Evolutionary conservation across 37 sponge, comb jelly and placozoan genomes (phyloP).

Genomic region (Amphimedon queenslandica): DNA sequence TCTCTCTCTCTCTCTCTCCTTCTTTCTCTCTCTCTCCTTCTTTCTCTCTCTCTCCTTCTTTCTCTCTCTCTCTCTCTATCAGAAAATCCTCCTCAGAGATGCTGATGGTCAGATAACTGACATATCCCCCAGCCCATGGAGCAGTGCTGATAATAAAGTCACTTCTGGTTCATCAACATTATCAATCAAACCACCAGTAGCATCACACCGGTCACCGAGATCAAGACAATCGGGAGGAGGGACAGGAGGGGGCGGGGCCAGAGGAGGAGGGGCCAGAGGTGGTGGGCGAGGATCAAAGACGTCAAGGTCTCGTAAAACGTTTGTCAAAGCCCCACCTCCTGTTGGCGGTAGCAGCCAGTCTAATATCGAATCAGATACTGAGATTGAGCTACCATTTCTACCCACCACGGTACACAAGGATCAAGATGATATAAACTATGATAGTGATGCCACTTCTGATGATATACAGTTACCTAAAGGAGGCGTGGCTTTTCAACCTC

Average conservation of each 20-base stretch:
- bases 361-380: neutral
- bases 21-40: constrained; percentile 12
- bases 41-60: neutral
- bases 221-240: neutral
- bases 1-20: constrained; percentile 7
- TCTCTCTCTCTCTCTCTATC: neutral
- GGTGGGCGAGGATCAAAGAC: neutral
- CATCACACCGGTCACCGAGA: neutral
- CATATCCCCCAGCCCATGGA: neutral
- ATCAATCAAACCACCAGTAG: neutral
- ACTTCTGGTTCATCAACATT: neutral
- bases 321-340: too few species aligned
- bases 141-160: neutral
- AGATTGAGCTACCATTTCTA: neutral
- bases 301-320: neutral
- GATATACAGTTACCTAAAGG: neutral
- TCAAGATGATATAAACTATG: neutral
- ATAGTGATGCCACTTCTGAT: neutral
- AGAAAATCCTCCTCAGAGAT: neutral
- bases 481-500: neutral
- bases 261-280: neutral
- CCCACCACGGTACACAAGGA: neutral
- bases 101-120: neutral
- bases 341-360: neutral
- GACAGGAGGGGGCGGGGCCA: neutral